Evolutionary conservation across 2,113 vertebrate species (phyloP).

Genomic region (Sylvilagus bachmani): DNA sequence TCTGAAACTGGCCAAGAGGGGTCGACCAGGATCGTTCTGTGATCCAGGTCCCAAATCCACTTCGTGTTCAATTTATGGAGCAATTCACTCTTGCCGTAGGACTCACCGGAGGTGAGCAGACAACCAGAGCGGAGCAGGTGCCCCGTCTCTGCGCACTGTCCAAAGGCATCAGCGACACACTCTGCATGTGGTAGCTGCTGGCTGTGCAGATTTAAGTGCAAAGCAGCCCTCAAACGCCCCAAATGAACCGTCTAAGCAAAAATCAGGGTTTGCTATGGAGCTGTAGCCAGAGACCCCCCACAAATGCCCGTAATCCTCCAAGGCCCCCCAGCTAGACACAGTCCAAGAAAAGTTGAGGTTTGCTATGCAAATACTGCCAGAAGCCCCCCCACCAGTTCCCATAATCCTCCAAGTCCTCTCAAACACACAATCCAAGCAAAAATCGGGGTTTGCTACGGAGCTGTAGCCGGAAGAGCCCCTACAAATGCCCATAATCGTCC

Average conservation of each 20-base stretch:
- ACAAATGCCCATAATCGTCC: neutral
- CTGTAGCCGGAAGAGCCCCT: neutral
- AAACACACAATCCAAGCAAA: neutral
- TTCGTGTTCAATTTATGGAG: neutral
- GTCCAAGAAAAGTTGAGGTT: neutral
- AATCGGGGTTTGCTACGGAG: neutral
- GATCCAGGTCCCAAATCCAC: neutral
- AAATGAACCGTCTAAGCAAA: neutral
- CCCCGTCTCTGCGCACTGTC: neutral
- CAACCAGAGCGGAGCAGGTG: neutral
- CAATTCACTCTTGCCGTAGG: neutral
- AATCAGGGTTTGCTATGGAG: neutral
- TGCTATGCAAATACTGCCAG: neutral
- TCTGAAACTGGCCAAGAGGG: neutral
- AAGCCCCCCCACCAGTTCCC: neutral
- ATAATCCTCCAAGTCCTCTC: neutral
- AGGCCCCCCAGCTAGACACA: neutral
- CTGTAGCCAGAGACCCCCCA: neutral
- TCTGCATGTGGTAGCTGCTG: neutral
- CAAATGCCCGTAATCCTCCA: neutral
- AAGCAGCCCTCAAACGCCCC: neutral
- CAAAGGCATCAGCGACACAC: neutral
- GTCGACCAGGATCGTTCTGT: neutral
- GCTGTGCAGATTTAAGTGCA: neutral
- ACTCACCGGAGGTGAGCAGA: neutral